Base-by-base conservation (phyloP, 2,113 vertebrate genomes). In the Ctenodactylus gundi region DNA sequence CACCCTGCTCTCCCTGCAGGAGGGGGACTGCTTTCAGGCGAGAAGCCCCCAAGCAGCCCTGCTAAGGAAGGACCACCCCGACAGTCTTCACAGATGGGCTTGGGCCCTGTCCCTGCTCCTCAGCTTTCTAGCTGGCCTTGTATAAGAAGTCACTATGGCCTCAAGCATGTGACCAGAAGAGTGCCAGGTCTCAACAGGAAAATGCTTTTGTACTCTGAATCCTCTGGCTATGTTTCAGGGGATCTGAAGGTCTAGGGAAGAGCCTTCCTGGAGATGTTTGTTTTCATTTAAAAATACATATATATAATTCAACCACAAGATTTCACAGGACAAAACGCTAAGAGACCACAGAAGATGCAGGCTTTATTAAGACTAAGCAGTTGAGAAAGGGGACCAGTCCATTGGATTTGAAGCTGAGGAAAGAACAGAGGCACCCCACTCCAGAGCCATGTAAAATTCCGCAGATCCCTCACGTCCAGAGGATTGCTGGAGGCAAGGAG, bases 401-500 rank as follows among this genome's bases (percentile, higher is more conserved):
- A 85, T 11, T 14, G 0, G 34, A 25, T 70, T 36, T 81, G 44
- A 58, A 81, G 55, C 68, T 7, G 15, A 15, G 44, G 53, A 46
- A 23, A 90, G 82, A 85, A 70, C 4, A 36, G 75, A 58, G n/a
- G 62, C 12, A 75, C 92, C 76, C 46, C 36, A 62, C 41, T 92
- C 62, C 53, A 86, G 9, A 93, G 65, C 76, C 29, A 85, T 15
- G 27, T 51, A 83, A 88, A 93, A 88, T 84, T 36, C 90, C 39
- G 57, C 44, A 49, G 62, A 73, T 31, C 58, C 62, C 72, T 82
- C 83, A 95, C 94, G 78, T 85, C 76, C 70, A 85, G 88, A 94
- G 72, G 55, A 94, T 27, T 64, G 73, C 92, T 96, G 94, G 39
- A 57, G 92, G 94, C 90, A 95, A 94, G 64, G 58, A 91, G 94